Conservation (phyloP, 1,140 invertebrate species). For the Andrena cerasifolii region DNA sequence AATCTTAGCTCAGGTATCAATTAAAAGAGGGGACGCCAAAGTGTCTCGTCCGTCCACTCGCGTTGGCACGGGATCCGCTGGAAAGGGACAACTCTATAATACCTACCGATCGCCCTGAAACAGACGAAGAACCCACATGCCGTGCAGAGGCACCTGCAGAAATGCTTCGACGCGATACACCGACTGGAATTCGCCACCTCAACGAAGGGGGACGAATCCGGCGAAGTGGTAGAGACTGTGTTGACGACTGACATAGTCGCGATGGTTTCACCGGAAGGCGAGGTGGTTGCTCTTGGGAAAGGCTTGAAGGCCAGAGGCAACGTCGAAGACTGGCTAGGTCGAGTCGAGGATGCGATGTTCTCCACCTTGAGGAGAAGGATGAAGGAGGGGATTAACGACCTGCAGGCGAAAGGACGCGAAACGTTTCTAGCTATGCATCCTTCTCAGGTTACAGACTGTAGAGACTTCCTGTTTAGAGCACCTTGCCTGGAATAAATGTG, state of each 20-base stretch:
- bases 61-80: not conserved
- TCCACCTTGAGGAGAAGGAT: constrained; percentile 88
- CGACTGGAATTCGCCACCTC: constrained; percentile 92
- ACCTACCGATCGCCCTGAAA: not conserved
- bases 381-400: constrained; percentile 88
- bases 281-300: constrained; percentile 89
- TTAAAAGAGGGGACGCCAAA: not conserved
- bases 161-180: constrained; percentile 94
- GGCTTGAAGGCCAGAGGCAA: constrained; percentile 93
- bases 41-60: not conserved
- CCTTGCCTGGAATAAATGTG: no score
- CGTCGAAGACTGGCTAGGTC: constrained; percentile 94
- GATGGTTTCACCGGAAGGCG: constrained; percentile 93
- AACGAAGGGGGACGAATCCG: constrained; percentile 39
- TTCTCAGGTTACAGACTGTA: constrained; percentile 82
- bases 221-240: constrained; percentile 74
- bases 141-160: constrained; percentile 93
- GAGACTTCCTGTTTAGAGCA: no score
- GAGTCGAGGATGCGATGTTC: constrained; percentile 94
- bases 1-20: constrained; percentile 91
- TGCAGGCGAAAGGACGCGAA: constrained; percentile 81
- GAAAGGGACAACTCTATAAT: not conserved
- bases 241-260: constrained; percentile 91
- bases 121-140: constrained; percentile 91
- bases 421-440: constrained; percentile 85